phyloP scores from a whole-genome alignment of 2,113 vertebrate genomes.

The Hippocampus comes region DNA sequence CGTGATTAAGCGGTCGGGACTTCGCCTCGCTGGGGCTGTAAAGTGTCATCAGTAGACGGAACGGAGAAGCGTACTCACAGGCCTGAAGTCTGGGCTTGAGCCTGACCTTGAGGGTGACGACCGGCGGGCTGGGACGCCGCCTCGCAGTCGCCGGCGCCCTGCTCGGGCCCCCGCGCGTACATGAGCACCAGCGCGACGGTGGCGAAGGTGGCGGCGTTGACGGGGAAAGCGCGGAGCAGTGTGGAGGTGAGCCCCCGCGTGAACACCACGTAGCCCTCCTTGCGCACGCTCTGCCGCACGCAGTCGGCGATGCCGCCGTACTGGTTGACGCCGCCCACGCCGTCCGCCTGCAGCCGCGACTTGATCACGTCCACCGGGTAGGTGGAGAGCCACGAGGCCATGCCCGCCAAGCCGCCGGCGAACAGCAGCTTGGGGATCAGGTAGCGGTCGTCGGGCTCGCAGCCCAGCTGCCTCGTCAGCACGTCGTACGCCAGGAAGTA shows the following conservation, averaged over 20 bases:
- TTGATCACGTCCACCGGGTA: slow-evolving; percentile 95
- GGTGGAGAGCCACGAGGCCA: slow-evolving; percentile 90
- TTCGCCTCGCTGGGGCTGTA: neutral
- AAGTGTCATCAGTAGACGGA: too few relatives aligned
- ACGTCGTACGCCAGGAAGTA: slow-evolving; percentile 92
- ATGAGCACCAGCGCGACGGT: slow-evolving; percentile 89
- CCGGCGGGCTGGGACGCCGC: slow-evolving; percentile 29
- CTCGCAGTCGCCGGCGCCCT: slow-evolving; percentile 73
- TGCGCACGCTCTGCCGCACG: slow-evolving; percentile 79
- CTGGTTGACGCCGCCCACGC: slow-evolving; percentile 77
- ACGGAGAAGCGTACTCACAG: slow-evolving; percentile 63
- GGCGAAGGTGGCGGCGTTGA: slow-evolving; percentile 93
- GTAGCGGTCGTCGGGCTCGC: slow-evolving; percentile 81
- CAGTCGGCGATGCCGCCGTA: slow-evolving; percentile 90
- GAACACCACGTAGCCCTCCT: slow-evolving; percentile 89
- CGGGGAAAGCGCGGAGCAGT: slow-evolving; percentile 89
- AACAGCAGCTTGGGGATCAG: slow-evolving; percentile 93
- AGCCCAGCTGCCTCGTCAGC: slow-evolving; percentile 83
- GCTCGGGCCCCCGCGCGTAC: slow-evolving; percentile 74
- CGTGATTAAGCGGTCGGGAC: neutral
- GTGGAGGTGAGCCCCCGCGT: slow-evolving; percentile 91
- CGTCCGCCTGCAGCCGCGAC: slow-evolving; percentile 91
- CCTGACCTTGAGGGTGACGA: slow-evolving; percentile 60
- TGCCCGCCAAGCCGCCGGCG: slow-evolving; percentile 88
- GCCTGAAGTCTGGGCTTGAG: slow-evolving; percentile 80